Conservation (phyloP, 1,140 invertebrate species). For the Dendrolimus kikuchii region DNA sequence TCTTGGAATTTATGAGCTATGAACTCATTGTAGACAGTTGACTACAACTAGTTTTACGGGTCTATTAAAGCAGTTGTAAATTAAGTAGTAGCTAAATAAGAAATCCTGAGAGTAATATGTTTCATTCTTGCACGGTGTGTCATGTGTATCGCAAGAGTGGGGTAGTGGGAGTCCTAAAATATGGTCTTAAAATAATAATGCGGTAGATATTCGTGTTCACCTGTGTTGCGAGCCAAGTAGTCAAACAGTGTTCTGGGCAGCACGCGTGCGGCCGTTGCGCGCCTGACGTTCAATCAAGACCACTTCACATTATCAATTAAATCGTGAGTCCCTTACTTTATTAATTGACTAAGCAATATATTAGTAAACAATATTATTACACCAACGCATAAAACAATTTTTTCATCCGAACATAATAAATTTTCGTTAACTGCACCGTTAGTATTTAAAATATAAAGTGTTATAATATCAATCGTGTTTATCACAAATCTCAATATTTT, state of each 20-base stretch:
- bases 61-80: slow-evolving; percentile 15
- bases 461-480: too few species aligned
- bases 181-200: slow-evolving; percentile 53
- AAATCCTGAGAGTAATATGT: slow-evolving; percentile 18
- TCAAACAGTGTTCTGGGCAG: slow-evolving; percentile 39
- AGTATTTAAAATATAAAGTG: too few species aligned
- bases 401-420: too few species aligned
- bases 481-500: too few species aligned
- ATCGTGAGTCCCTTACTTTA: slow-evolving; percentile 24
- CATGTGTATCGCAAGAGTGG: slow-evolving; percentile 16
- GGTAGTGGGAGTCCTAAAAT: slow-evolving; percentile 29
- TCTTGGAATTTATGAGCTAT: slow-evolving; percentile 14
- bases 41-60: slow-evolving; percentile 16
- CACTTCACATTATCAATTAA: slow-evolving; percentile 5
- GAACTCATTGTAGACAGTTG: slow-evolving; percentile 9
- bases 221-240: slow-evolving; percentile 35
- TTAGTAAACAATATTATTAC: too few species aligned
- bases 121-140: slow-evolving; percentile 12
- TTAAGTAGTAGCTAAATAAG: slow-evolving; percentile 13
- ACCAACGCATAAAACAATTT: too few species aligned
- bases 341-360: not conserved
- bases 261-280: slow-evolving; percentile 15
- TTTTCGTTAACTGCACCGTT: too few species aligned
- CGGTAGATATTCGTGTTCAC: slow-evolving; percentile 46
- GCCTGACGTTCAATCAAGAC: slow-evolving; percentile 6